Evolutionary conservation across 2,888 invertebrate genomes (phyloP), one percentile per base, ranked within the genome.

Genomic region (Phaedon cochleariae): DNA sequence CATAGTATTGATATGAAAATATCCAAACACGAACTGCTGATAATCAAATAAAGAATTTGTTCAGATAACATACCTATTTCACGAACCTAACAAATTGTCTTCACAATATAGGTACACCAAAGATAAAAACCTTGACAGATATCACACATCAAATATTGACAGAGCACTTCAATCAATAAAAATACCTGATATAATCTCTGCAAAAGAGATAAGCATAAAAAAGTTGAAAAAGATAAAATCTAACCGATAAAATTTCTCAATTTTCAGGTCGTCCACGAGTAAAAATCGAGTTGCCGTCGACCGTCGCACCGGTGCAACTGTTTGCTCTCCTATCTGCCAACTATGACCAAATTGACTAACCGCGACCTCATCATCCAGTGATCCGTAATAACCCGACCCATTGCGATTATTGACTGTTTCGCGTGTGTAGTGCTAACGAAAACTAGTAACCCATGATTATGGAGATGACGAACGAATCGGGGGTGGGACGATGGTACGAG

Each of bases 401-500:
- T 21, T 53, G 31, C 18, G 41, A 51, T 53, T 48, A 58, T 41
- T 18, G 29, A 65, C 46, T 54, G 46, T 75, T 76, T 77, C 74
- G 78, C 70, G 79, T 77, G 79, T 79, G 77, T 60, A 76, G 77
- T 78, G 76, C 70, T 69, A 65, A 71, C 73, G 59, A 65, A 72
- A 69, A 73, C 71, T 68, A 67, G 69, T 72, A 76, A 76, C 73
- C 71, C 69, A 83, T 82, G 83, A 84, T 82, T 81, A 85, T 85
- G 85, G 84, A 85, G 83, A 84, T 84, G 84, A 82, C 84, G 71
- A 84, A 82, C 76, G 83, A 83, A 73, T 76, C 81, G 68, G 80
- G 81, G 73, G 82, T 83, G 69, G 83, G 83, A 73, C 81, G 84
- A 70, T 85, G 85, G 85, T 85, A 85, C 79, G 85, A 85, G 72